Percentiles rank a stretch among this genome's conserved stretches.
These are phyloP conservation scores for Sporophila hypoxantha DNA, from an alignment of 2,113 vertebrate genomes.

Conservation along the genomic window DNA sequence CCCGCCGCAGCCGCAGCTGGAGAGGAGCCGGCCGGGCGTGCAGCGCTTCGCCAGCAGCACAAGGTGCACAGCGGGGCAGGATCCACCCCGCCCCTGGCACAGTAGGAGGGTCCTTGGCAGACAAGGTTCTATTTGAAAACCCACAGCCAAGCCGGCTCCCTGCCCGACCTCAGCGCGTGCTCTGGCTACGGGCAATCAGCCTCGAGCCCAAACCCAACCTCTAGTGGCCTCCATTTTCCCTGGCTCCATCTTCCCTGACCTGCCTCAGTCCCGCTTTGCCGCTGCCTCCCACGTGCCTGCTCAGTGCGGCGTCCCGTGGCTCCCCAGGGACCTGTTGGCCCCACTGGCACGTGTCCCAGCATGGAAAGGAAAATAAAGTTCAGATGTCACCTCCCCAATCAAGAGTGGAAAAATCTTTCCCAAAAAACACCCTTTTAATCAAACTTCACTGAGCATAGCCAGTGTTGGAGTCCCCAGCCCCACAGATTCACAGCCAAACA, in stretches of 20 bases:
- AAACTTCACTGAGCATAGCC: fast-evolving
- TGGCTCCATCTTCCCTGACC: not conserved
- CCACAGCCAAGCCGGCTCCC: not conserved
- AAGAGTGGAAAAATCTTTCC: constrained; percentile 53
- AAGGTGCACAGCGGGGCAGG: not conserved
- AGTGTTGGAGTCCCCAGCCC: not conserved
- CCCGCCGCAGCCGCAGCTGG: not conserved
- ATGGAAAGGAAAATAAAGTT: constrained; percentile 41
- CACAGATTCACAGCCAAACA: not conserved
- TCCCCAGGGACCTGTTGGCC: not conserved
- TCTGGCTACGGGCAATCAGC: not conserved
- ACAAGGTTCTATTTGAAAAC: not conserved
- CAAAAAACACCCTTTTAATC: constrained; percentile 33
- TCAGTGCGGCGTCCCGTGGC: fast-evolving
- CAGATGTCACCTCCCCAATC: constrained; percentile 38
- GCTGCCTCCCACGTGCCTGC: not conserved
- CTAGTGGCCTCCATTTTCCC: not conserved
- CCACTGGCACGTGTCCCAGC: not conserved
- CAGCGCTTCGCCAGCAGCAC: not conserved
- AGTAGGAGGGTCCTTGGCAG: constrained; percentile 48
- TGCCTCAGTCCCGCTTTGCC: fast-evolving
- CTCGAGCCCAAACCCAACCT: not conserved
- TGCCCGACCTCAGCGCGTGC: not conserved
- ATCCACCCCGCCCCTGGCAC: not conserved
- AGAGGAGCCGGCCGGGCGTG: not conserved